Evolutionary conservation across 1,140 invertebrate genomes (phyloP).

Genomic region (Danaus plexippus): DNA sequence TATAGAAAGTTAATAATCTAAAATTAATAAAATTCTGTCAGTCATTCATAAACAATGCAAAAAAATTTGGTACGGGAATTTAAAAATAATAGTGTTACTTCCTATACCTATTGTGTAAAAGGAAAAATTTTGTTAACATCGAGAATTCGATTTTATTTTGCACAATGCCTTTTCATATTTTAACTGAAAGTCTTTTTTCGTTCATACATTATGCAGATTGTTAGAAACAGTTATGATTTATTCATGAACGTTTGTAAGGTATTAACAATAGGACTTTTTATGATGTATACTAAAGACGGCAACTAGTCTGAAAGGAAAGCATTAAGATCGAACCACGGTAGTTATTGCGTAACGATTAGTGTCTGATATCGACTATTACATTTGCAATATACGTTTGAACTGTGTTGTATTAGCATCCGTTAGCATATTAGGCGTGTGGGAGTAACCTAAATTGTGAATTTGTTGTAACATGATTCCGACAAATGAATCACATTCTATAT

Average conservation of each 20-base stretch:
- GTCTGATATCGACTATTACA: constrained; percentile 7
- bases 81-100: too few species aligned
- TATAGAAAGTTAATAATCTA: too few species aligned
- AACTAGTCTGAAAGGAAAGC: too few species aligned
- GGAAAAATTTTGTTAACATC: too few species aligned
- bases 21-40: too few species aligned
- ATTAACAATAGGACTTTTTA: not conserved
- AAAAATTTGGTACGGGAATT: too few species aligned
- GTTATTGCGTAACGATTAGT: constrained; percentile 10
- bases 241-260: constrained; percentile 1
- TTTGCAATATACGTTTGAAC: constrained; percentile 27
- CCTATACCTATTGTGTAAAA: too few species aligned
- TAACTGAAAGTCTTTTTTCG: constrained; percentile 1
- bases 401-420: constrained; percentile 37
- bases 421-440: constrained; percentile 36
- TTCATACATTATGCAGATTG: constrained; percentile 6
- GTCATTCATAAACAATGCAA: too few species aligned
- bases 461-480: not conserved
- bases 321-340: not conserved
- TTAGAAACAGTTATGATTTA: constrained; percentile 2
- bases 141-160: too few species aligned
- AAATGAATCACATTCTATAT: too few species aligned
- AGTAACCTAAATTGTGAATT: constrained; percentile 33
- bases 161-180: too few species aligned
- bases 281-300: too few species aligned